Evolutionary conservation across 2,888 invertebrate species (phyloP).

Genomic region (Aspidiotus rigidus): DNA sequence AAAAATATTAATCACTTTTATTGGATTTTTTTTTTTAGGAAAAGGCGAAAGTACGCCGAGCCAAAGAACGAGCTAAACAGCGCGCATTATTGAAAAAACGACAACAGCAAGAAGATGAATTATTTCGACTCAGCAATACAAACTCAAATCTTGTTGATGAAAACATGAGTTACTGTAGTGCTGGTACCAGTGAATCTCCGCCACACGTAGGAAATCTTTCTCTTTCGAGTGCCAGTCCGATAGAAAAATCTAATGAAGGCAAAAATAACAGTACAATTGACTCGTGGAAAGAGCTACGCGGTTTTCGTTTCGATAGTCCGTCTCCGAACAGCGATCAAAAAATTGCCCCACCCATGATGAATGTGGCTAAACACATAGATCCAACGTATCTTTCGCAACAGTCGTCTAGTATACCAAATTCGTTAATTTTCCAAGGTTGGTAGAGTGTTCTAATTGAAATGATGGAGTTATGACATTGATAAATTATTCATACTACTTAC

Average conservation of each 20-base stretch:
- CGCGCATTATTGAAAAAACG: slow-evolving; percentile 51
- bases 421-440: slow-evolving; percentile 26
- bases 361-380: slow-evolving; percentile 59
- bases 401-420: slow-evolving; percentile 32
- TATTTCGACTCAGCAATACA: not conserved
- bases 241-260: not conserved
- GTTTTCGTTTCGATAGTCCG: too few relatives aligned
- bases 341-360: slow-evolving; percentile 41
- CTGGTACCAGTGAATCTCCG: too few relatives aligned
- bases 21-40: slow-evolving; percentile 45
- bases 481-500: slow-evolving; percentile 2
- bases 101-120: slow-evolving; percentile 3
- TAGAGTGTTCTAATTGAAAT: not conserved
- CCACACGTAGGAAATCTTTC: too few relatives aligned
- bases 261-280: too few relatives aligned
- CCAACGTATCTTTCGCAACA: slow-evolving; percentile 51
- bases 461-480: not conserved
- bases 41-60: slow-evolving; percentile 58
- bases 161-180: not conserved
- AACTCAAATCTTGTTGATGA: not conserved
- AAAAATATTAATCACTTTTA: too few relatives aligned
- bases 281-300: too few relatives aligned
- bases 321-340: not conserved
- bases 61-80: slow-evolving; percentile 58
- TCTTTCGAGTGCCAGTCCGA: not conserved